phyloP scores from a whole-genome alignment of 2,797 vertebrate genomes.

The Forpus xanthops region DNA sequence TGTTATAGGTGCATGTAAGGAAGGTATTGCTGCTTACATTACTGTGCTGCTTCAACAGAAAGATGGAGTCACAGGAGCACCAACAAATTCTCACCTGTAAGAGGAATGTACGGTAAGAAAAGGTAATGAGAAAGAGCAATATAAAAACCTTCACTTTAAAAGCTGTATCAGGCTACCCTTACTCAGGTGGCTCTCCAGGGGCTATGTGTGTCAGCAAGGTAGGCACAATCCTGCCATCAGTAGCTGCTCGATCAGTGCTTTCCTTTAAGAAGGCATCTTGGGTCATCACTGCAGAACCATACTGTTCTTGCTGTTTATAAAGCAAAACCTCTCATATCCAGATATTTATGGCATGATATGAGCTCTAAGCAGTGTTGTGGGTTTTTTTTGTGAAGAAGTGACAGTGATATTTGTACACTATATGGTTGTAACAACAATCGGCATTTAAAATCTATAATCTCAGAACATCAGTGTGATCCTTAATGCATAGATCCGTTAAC shows the following conservation, averaged over 20 bases:
- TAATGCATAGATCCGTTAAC: background rate
- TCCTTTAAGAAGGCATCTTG: background rate
- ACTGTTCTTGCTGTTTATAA: background rate
- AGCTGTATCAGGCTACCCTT: background rate
- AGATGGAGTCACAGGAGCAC: background rate
- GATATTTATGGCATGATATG: background rate
- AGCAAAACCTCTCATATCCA: background rate
- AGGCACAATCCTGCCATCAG: background rate
- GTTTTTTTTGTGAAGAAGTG: rapidly evolving
- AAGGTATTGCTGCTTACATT: background rate
- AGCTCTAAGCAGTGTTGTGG: background rate
- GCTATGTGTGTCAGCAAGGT: background rate
- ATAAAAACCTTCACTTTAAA: background rate
- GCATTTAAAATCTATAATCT: background rate
- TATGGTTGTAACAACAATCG: background rate
- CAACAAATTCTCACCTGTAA: background rate
- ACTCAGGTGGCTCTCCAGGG: background rate
- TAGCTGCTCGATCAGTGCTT: background rate
- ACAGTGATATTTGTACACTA: background rate
- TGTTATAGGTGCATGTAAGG: background rate
- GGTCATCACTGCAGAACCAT: background rate
- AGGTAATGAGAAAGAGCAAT: background rate
- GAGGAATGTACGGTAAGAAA: background rate
- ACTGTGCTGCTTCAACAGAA: background rate
- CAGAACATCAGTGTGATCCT: background rate